Base-by-base conservation (phyloP, 2,113 vertebrate species). In the Antigone vipio region DNA sequence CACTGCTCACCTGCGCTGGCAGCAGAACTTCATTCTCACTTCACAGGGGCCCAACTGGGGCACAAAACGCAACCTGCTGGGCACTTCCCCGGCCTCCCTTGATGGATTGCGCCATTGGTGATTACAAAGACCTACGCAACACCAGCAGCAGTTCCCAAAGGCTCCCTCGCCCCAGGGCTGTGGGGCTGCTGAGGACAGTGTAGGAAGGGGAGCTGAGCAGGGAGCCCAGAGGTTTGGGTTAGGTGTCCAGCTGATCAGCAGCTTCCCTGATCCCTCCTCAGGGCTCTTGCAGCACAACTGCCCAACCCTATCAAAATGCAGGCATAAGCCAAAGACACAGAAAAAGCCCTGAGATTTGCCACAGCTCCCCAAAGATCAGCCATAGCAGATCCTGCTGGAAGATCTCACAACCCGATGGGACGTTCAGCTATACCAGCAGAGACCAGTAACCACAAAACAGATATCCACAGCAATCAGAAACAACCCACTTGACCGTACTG, bases 401-500 rank as follows among this genome's bases (percentile, higher is more conserved):
- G 42, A 68, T 12, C 40, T 68, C 44, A 53, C 16, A 76, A 64
- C 8, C 30, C 0, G 0, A 16, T 17, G 34, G 27, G 62, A 50
- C 32, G 29, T 64, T 88, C 75, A 79, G 49, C 40, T 69, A 7
- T 38, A 34, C 63, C 2, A 2, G 38, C 20, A 88, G 38, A 85
- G 44, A 79, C 26, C 58, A 73, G 26, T 9, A 53, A 71, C 5
- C 16, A 35, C 69, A 58, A 16, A 77, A 19, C 34, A 91, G 53
- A 32, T 35, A 85, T 3, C 23, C 56, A 88, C 58, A 72, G 60
- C 42, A 68, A 38, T 11, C 52, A 72, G 53, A 45, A 85, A 35
- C 30, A 79, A 59, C 11, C 34, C 59, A n/a, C 32, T 53, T 47
- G 30, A 47, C 38, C 2, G 0, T 34, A 18, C 49, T 0, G 0